Evolutionary conservation across 2,797 vertebrate species (phyloP).

Genomic region (Morus bassanus): DNA sequence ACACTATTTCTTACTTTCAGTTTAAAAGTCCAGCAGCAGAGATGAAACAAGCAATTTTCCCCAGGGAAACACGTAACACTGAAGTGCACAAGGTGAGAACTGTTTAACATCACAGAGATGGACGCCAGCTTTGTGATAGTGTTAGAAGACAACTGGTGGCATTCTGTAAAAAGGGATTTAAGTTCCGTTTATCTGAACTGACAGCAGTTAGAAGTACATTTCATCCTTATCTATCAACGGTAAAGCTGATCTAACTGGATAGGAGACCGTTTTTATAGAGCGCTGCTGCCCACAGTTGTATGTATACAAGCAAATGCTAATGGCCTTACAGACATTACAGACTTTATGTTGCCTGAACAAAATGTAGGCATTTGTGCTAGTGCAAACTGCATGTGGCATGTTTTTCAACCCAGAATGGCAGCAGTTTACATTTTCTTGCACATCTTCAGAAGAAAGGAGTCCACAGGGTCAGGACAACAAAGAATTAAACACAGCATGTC

Average conservation of each 20-base stretch:
- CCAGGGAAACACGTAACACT: accelerated
- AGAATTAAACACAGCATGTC: not conserved
- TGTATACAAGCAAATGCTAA: not conserved
- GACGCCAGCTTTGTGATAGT: not conserved
- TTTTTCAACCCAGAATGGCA: not conserved
- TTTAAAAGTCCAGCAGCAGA: not conserved
- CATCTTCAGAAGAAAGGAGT: not conserved
- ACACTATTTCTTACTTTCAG: not conserved
- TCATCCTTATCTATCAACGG: not conserved
- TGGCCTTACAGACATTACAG: not conserved
- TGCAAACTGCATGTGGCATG: not conserved
- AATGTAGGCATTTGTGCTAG: not conserved
- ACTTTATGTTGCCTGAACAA: not conserved
- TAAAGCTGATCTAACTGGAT: not conserved
- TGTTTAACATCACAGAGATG: not conserved
- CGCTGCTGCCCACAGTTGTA: not conserved
- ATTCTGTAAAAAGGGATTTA: not conserved
- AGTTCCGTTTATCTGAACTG: not conserved
- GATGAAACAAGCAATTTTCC: not conserved
- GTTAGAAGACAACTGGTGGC: not conserved
- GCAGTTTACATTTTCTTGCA: not conserved
- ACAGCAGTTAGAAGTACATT: not conserved
- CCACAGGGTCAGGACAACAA: not conserved
- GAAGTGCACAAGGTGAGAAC: not conserved
- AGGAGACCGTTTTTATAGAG: not conserved